Base-by-base conservation (phyloP, 92 coral and sea anemone species). In the Paramuricea clavata region DNA sequence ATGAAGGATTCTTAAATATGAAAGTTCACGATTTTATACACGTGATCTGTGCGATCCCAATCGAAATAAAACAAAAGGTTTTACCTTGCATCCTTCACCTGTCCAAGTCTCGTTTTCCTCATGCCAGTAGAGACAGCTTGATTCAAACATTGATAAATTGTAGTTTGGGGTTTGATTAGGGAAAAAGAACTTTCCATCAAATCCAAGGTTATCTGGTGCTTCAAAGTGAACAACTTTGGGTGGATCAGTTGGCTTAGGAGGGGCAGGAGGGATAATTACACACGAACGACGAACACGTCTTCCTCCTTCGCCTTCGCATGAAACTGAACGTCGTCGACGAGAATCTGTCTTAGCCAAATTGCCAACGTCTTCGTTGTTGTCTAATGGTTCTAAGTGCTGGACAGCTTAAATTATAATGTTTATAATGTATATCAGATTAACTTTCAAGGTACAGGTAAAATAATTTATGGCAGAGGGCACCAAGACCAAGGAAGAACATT, bases 51-150 rank as follows among this genome's bases (percentile, higher is more conserved):
- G n/a, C n/a, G n/a, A n/a, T n/a, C n/a, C n/a, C n/a, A n/a, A n/a
- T n/a, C n/a, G n/a, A n/a, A n/a, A n/a, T 4, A 39, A 39, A 39
- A 39, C 10, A 39, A 12, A 50, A 50, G 21, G 22, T 21, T 19
- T 78, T 31, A 95, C 98, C 90, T 71, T 87, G 62, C 97, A 93
- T 6, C 92, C 93, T 17, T 34, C 64, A 16, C 70, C 31, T 41
- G 78, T 93, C 90, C 96, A 95, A 3, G 61, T 78, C 26, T 86
- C 87, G 31, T 64, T 65, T 16, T 61, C 56, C 28, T 87, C 88
- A 44, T 82, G 71, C 98, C 98, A 95, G 83, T 81, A 88, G 19
- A 89, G 80, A 44, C 98, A 95, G 15, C 88, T 85, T 1, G 95
- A 86, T 35, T 75, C 87, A 70, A 91, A 91, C 72, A 93, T 57